phyloP scores from a whole-genome alignment of 2,113 vertebrate genomes.

The Apus apus region DNA sequence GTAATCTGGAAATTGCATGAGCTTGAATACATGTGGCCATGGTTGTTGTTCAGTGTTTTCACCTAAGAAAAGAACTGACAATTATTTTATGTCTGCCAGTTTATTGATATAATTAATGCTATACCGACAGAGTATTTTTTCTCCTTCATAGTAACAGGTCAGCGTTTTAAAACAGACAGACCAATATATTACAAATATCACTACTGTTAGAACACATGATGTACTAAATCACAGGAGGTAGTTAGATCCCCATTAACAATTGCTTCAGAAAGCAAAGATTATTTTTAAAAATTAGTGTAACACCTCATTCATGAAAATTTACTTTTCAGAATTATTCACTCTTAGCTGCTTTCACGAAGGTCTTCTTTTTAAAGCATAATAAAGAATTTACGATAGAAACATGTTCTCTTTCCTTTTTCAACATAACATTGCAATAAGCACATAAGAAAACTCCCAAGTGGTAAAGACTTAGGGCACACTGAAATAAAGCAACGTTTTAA shows the following conservation, averaged over 20 bases:
- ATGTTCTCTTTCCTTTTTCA: background rate
- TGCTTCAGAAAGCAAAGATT: conserved; percentile 21
- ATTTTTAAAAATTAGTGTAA: conserved; percentile 7
- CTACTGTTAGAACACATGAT: conserved; percentile 6
- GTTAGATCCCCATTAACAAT: conserved; percentile 35
- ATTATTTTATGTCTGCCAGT: background rate
- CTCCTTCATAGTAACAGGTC: conserved; percentile 20
- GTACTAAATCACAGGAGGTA: conserved; percentile 63
- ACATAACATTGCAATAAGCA: background rate
- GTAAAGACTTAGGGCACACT: conserved; percentile 38
- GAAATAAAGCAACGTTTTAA: conserved; percentile 35
- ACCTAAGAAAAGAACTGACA: conserved; percentile 34
- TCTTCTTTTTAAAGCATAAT: background rate
- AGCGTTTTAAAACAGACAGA: conserved; percentile 21
- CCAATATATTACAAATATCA: conserved; percentile 26
- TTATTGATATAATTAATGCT: conserved; percentile 39
- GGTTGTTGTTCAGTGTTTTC: background rate
- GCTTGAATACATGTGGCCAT: background rate
- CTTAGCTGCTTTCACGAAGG: background rate
- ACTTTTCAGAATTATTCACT: background rate
- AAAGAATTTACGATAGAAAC: background rate
- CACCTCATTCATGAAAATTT: background rate
- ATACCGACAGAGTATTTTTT: background rate
- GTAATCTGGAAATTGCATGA: background rate
- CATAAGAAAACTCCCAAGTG: background rate